A percentile compares a stretch with the other conserved stretches of the same genome.
phyloP scores from a whole-genome alignment of 2,797 vertebrate species.

The Danio jaintianensis region DNA sequence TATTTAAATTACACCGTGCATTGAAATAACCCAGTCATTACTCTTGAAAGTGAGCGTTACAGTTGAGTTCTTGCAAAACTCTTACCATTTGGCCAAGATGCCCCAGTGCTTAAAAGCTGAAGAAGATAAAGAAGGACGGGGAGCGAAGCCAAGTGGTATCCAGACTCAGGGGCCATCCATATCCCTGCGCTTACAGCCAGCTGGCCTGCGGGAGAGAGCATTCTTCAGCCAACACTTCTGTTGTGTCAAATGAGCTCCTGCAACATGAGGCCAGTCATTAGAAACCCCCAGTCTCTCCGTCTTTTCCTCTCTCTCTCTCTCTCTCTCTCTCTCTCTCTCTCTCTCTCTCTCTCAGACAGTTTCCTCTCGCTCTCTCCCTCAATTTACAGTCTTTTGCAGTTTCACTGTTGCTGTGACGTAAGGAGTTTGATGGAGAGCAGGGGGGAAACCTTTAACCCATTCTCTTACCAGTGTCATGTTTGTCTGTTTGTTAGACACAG shows the following conservation, averaged over 20 bases:
- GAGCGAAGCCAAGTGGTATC: conserved; percentile 48
- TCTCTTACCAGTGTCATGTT: conserved; percentile 14
- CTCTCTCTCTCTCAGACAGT: conserved; percentile 4
- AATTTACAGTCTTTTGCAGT: conserved; percentile 35
- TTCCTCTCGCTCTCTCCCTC: conserved; percentile 19
- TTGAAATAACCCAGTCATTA: conserved; percentile 20
- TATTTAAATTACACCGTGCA: conserved; percentile 44
- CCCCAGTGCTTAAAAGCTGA: conserved; percentile 56
- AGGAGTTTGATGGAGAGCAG: conserved; percentile 41
- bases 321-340: conserved; percentile 19
- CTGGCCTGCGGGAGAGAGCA: conserved; percentile 53
- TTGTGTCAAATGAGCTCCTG: conserved; percentile 44
- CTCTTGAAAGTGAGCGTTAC: conserved; percentile 10
- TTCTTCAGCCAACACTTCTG: conserved; percentile 46
- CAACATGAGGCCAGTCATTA: conserved; percentile 37
- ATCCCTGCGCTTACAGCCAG: conserved; percentile 42
- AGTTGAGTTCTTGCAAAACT: not conserved
- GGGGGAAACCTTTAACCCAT: conserved; percentile 54
- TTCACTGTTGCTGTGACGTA: conserved; percentile 53
- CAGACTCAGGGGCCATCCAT: conserved; percentile 39
- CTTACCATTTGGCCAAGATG: conserved; percentile 68
- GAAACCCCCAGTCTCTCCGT: conserved; percentile 16
- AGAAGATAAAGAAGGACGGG: conserved; percentile 61
- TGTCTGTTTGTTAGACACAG: conserved; percentile 37
- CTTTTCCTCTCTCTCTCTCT: conserved; percentile 17